Conservation (phyloP, 2,888 invertebrate species). For the Elaeidobius kamerunicus region DNA sequence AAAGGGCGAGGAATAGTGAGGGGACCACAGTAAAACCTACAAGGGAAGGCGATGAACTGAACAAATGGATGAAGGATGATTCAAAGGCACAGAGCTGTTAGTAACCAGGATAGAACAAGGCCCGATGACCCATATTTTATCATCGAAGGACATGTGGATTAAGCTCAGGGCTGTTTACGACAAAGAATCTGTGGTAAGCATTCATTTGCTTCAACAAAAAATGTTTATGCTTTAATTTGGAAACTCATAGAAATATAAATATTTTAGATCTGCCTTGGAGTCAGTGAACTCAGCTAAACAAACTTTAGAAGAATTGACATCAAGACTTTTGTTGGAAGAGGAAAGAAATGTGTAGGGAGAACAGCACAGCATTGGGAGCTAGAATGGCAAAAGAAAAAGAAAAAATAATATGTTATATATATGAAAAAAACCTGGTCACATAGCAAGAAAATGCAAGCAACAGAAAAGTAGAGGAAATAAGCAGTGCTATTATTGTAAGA, state of each 20-base stretch:
- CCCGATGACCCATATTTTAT: constrained; percentile 29
- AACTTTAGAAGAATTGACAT: constrained; percentile 5
- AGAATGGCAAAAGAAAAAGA: too few species aligned
- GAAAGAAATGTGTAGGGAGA: neutral
- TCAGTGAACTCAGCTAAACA: constrained; percentile 4
- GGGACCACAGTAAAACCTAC: neutral
- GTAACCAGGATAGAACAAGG: constrained; percentile 32
- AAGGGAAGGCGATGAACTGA: constrained; percentile 3
- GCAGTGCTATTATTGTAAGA: too few species aligned
- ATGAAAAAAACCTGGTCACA: constrained; percentile 8
- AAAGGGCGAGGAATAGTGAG: constrained; percentile 9
- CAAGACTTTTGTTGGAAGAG: constrained; percentile 13
- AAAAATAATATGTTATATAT: constrained; percentile 4
- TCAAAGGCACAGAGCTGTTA: constrained; percentile 33
- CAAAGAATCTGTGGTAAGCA: constrained; percentile 5
- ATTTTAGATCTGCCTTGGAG: constrained; percentile 18
- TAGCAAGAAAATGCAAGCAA: constrained; percentile 8
- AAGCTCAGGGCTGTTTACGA: constrained; percentile 32
- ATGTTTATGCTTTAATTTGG: constrained; percentile 9
- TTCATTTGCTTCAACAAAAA: constrained; percentile 15
- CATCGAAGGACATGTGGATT: constrained; percentile 31
- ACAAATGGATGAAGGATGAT: constrained; percentile 32
- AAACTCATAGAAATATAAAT: neutral
- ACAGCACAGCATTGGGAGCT: neutral
- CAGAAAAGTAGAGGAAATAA: too few species aligned